A percentile compares a stretch with the other conserved stretches of the same genome.
Conservation (phyloP, 1,140 invertebrate species). For the Drosophila bocki region DNA sequence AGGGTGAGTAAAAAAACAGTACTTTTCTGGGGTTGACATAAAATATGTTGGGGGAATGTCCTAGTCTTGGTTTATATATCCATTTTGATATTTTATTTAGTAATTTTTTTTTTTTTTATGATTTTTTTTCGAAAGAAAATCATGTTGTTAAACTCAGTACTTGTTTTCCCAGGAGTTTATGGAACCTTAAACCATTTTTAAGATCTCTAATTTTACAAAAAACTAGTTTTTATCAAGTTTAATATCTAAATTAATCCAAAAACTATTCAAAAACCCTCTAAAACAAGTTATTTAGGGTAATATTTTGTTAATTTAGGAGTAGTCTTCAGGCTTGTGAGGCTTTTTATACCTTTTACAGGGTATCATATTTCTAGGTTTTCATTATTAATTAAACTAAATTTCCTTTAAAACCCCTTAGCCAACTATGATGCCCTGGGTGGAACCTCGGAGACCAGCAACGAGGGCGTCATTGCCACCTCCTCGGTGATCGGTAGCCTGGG, state of each 20-base stretch:
- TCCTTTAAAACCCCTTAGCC: constrained; percentile 34
- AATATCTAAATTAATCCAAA: neutral
- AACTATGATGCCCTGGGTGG: constrained; percentile 80
- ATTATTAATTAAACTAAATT: neutral
- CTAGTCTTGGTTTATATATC: too few species aligned
- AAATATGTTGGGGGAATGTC: too few species aligned
- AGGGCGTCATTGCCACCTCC: constrained; percentile 70
- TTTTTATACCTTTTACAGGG: too few species aligned
- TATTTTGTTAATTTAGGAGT: neutral
- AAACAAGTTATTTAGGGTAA: neutral
- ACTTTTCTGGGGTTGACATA: too few species aligned
- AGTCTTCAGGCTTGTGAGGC: too few species aligned
- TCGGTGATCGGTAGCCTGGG: constrained; percentile 76
- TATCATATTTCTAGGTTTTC: too few species aligned
- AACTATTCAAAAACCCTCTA: neutral
- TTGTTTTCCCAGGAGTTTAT: neutral
- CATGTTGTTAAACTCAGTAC: too few species aligned
- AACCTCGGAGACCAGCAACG: constrained; percentile 61
- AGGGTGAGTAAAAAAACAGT: constrained; percentile 51
- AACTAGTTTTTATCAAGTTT: neutral
- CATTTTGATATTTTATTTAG: neutral
- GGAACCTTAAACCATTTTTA: neutral
- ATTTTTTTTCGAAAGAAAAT: too few species aligned
- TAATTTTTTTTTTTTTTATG: too few species aligned
- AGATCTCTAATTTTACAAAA: neutral